Percentiles rank a stretch among this genome's conserved stretches.
Conservation (phyloP, 2,113 vertebrate genomes). For the Synodontis membranacea region DNA sequence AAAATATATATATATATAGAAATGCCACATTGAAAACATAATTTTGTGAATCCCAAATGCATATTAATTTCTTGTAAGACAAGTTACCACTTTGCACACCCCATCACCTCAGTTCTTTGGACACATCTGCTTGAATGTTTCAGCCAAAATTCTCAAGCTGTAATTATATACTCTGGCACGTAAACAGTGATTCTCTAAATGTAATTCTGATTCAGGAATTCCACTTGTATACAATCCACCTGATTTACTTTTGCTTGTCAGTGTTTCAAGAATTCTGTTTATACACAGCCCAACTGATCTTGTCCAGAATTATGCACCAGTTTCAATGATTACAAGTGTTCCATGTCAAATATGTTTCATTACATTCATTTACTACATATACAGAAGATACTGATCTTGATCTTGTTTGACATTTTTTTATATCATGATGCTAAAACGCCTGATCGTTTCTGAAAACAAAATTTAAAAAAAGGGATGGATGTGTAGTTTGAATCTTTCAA, state of each 20-base stretch:
- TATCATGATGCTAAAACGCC: too few relatives aligned
- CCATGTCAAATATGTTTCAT: too few relatives aligned
- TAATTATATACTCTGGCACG: neutral
- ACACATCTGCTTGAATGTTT: neutral
- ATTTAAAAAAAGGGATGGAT: neutral
- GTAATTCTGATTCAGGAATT: neutral
- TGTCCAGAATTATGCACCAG: too few relatives aligned
- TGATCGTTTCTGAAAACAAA: neutral
- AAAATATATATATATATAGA: too few relatives aligned
- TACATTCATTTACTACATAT: too few relatives aligned
- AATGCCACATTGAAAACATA: neutral
- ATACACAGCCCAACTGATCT: too few relatives aligned
- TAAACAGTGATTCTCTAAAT: neutral
- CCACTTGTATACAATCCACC: neutral
- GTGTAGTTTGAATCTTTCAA: neutral
- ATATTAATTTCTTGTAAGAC: neutral
- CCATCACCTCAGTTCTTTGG: neutral
- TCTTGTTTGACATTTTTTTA: too few relatives aligned
- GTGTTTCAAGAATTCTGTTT: too few relatives aligned
- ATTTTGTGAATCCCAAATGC: neutral
- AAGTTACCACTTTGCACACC: neutral
- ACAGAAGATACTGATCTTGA: too few relatives aligned
- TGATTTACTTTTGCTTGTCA: neutral
- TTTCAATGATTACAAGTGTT: too few relatives aligned
- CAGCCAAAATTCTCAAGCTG: neutral